A percentile compares a stretch with the other conserved stretches of the same genome.
These are phyloP conservation scores for Brachypodius melanocephalos DNA, from an alignment of 2,113 vertebrate genomes.

Conservation along the genomic window DNA sequence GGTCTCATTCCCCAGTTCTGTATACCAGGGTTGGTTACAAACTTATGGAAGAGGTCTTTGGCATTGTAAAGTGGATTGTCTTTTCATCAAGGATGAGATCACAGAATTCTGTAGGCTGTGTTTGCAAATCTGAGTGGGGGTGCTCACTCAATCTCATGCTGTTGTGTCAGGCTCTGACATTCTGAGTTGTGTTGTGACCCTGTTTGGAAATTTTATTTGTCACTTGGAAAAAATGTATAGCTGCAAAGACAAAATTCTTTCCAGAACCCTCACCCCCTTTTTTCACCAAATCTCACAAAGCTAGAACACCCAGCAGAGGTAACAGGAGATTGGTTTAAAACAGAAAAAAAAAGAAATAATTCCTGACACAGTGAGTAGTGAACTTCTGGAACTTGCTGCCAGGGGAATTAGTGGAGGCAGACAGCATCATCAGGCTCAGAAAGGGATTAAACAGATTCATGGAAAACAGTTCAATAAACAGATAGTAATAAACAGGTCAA, in stretches of 20 bases:
- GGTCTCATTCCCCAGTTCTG: neutral
- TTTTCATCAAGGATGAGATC: neutral
- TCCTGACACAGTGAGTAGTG: neutral
- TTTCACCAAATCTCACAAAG: neutral
- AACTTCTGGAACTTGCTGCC: slow-evolving; percentile 33
- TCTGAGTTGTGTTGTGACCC: neutral
- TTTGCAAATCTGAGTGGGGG: neutral
- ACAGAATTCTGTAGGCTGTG: neutral
- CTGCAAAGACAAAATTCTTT: neutral
- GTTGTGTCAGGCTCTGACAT: neutral
- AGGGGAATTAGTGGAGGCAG: slow-evolving; percentile 18
- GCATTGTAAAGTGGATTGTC: neutral
- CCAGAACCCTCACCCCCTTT: neutral
- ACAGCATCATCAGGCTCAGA: slow-evolving; percentile 23
- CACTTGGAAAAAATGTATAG: neutral
- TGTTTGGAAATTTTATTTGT: neutral
- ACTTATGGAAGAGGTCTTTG: neutral
- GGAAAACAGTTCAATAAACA: slow-evolving; percentile 58
- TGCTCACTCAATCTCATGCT: neutral
- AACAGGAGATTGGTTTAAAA: neutral
- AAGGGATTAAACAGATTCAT: slow-evolving; percentile 36
- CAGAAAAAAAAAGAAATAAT: neutral
- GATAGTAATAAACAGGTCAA: slow-evolving; percentile 55
- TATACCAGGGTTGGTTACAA: neutral
- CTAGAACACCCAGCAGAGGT: neutral